phyloP scores from a whole-genome alignment of 2,113 vertebrate species.

The Tinamus guttatus region DNA sequence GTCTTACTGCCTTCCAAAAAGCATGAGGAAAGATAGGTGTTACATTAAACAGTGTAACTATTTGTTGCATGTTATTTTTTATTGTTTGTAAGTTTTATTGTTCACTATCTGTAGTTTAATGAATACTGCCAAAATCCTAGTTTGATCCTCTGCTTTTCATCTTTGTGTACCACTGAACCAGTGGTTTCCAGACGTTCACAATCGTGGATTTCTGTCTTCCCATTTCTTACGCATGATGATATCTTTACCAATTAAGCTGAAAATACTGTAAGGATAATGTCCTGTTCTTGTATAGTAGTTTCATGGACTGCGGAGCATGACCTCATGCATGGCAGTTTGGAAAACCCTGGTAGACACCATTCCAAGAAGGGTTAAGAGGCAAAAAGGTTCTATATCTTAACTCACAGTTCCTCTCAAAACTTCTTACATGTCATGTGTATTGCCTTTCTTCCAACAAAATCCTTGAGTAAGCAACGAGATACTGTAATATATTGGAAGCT shows the following conservation, averaged over 20 bases:
- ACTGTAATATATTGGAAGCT: neutral
- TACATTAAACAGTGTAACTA: neutral
- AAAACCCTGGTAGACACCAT: neutral
- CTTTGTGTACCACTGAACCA: rapidly evolving
- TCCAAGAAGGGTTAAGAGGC: conserved; percentile 2
- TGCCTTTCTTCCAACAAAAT: neutral
- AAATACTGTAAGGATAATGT: neutral
- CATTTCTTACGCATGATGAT: neutral
- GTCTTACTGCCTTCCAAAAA: neutral
- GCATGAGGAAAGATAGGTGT: neutral
- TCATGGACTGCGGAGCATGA: neutral
- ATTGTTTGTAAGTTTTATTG: neutral
- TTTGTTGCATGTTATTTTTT: rapidly evolving
- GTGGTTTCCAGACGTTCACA: neutral
- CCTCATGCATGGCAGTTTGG: neutral
- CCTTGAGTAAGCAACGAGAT: neutral
- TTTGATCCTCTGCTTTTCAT: neutral
- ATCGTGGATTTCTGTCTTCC: neutral
- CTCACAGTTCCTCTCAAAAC: neutral
- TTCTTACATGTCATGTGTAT: neutral
- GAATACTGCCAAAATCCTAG: neutral
- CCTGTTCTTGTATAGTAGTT: conserved; percentile 28
- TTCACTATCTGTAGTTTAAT: neutral
- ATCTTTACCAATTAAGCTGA: neutral
- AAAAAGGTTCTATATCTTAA: neutral